Base-by-base conservation (phyloP, 35 echinoderm and acorn worm genomes). In the Lytechinus pictus region DNA sequence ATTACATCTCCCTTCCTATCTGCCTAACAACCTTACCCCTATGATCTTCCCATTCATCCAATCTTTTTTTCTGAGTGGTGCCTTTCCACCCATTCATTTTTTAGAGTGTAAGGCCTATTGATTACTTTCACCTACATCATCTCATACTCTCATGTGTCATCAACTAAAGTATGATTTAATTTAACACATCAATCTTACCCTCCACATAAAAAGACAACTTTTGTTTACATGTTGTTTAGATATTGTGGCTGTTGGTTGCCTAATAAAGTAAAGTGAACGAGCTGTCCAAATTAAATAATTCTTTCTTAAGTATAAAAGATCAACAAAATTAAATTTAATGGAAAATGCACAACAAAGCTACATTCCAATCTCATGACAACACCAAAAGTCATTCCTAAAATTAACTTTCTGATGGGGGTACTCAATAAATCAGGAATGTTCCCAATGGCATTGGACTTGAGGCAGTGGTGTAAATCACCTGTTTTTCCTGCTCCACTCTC, bases 401-500 rank as follows among this genome's bases (percentile, higher is more conserved):
- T 71, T 24, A 24, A 21, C 61, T 79, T 7, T 79, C 66, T 24
- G 28, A 28, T 21, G 52, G 88, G 33, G 28, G 28, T 90, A 52
- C 88, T 44, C 33, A 44, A 90, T 90, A 52, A 90, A 52, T 54
- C 88, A 51, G 11, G 4, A 90, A 90, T 44, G 33, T 44, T 10
- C 52, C 7, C 52, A 8, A 29, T 33, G 13, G 13, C 27, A 29
- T 51, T 89, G 28, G 87, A 33, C 52, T 53, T 89, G 87, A 89
- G 52, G 33, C 9, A 29, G 87, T n/a, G 10, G 87, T 21, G 51
- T 89, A 53, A 28, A 94, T 96, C 54, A 99, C 98, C 98, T 95
- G 98, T 99, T 89, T 99, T 99, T 94, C 98, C 98, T 61, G 98
- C 95, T 91, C 98, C 98, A 96, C 97, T 98, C 86, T 99, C 98